Conservation (phyloP, 2,888 invertebrate genomes). For the Pheosia gnoma region DNA sequence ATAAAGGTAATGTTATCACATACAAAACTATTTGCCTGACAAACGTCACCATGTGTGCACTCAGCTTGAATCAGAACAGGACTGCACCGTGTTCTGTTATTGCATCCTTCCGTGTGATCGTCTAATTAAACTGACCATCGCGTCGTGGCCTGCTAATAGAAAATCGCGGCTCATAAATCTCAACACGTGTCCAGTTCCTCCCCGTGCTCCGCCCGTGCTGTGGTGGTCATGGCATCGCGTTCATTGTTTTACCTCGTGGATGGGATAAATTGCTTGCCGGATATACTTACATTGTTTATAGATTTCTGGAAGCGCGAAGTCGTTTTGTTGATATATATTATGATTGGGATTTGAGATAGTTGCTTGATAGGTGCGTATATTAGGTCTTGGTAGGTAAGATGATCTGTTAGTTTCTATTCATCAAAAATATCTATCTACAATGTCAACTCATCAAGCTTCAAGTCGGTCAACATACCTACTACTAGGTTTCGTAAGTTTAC, state of each 20-base stretch:
- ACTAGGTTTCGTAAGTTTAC: too few species aligned
- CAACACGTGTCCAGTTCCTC: conserved; percentile 53
- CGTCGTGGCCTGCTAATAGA: conserved; percentile 60
- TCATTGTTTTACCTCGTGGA: conserved; percentile 1
- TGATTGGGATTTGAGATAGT: not conserved
- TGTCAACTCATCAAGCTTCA: too few species aligned
- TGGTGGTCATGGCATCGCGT: not conserved
- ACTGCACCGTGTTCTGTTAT: conserved; percentile 50
- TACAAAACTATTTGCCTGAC: not conserved
- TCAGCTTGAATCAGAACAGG: conserved; percentile 12
- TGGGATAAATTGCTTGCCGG: conserved; percentile 8
- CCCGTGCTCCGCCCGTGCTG: conserved; percentile 11
- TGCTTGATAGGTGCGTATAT: too few species aligned
- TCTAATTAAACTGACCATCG: conserved; percentile 73
- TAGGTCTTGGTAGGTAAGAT: too few species aligned
- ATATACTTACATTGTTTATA: conserved; percentile 3
- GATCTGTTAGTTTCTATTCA: too few species aligned
- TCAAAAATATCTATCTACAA: too few species aligned
- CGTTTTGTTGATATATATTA: not conserved
- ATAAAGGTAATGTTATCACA: too few species aligned
- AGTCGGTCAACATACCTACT: too few species aligned
- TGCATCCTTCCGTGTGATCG: conserved; percentile 75
- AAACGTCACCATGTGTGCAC: not conserved
- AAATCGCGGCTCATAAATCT: conserved; percentile 72
- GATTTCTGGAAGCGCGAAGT: not conserved